These are phyloP conservation scores for Venusia cambrica DNA, from an alignment of 2,888 invertebrate genomes.

Conservation along the genomic window DNA sequence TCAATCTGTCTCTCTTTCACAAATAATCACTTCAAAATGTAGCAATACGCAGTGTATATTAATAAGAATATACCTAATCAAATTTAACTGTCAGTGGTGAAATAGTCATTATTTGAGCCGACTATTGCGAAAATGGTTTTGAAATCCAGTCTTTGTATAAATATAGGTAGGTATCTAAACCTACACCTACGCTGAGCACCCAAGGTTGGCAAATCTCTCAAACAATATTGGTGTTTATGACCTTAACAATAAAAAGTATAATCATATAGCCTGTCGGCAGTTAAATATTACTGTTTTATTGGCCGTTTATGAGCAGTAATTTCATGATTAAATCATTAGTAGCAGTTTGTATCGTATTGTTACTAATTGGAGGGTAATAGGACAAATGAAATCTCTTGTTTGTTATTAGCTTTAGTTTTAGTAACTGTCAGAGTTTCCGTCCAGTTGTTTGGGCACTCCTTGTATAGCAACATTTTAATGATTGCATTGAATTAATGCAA, in stretches of 20 bases:
- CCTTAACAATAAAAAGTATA: conserved; percentile 21
- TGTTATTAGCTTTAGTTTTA: conserved; percentile 1
- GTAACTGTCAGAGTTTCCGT: too few species aligned
- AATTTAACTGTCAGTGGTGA: conserved; percentile 35
- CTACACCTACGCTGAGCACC: conserved; percentile 52
- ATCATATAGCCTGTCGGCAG: conserved; percentile 23
- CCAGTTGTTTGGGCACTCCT: too few species aligned
- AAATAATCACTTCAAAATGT: conserved; percentile 7
- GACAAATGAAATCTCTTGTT: conserved; percentile 8
- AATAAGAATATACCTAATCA: conserved; percentile 28
- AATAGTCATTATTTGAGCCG: conserved; percentile 47
- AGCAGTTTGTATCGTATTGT: conserved; percentile 42
- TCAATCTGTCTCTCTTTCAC: too few species aligned
- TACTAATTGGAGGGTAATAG: conserved; percentile 40
- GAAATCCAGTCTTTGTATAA: conserved; percentile 44
- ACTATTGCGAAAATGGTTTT: conserved; percentile 54
- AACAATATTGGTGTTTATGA: conserved; percentile 26
- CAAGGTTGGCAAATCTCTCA: conserved; percentile 33
- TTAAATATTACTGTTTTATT: conserved; percentile 41
- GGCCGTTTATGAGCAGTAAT: conserved; percentile 46
- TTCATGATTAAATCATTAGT: conserved; percentile 47
- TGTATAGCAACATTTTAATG: too few species aligned
- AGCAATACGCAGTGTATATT: conserved; percentile 24
- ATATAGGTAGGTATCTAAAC: too few species aligned
- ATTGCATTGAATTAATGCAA: too few species aligned